Base-by-base conservation (phyloP, 2,888 invertebrate genomes). In the Melipona bicolor region DNA sequence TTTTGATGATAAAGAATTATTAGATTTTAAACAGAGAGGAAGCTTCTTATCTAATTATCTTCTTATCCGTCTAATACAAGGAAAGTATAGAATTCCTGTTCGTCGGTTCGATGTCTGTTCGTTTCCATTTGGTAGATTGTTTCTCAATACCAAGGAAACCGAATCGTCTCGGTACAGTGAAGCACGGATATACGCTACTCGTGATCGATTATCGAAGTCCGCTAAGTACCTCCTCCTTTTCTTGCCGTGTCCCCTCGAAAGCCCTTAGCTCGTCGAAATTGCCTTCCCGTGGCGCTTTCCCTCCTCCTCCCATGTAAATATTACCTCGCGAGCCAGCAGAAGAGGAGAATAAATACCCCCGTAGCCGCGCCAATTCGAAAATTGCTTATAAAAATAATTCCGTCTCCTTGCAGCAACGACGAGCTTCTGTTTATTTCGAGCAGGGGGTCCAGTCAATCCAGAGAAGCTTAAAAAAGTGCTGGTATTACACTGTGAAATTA, bases 161-260 rank as follows among this genome's bases (percentile, higher is more conserved):
- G 54, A 61, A 65, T 56, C 50, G 71, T 65, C 77, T 59, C 43
- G 49, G 24, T 59, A 64, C 54, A 36, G 61, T 75, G 59, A 65
- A 59, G 49, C 70, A n/a, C 27, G 65, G 49, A 81, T 79, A 73
- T 75, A 74, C 69, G 64, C 62, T 43, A 77, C 72, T 83, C 75
- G 71, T 83, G 80, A 90, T 90, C 84, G 89, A 90, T 90, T 89
- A 89, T 90, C 87, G 85, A 90, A 90, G 83, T 87, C 84, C 84
- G 74, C 67, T 84, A 88, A 87, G 84, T 81, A 84, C 72, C 70
- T 79, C 64, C 83, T 79, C 79, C 76, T 86, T 85, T 88, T 84
- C 80, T 88, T 84, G 77, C 74, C 54, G 72, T 78, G 85, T 80
- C 77, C 72, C 79, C 52, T 79, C 70, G n/a, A 68, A 75, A 67